Evolutionary conservation across 1,140 invertebrate genomes (phyloP), one percentile per base, ranked within the genome.

Genomic region (Zaprionus tsacasi): DNA sequence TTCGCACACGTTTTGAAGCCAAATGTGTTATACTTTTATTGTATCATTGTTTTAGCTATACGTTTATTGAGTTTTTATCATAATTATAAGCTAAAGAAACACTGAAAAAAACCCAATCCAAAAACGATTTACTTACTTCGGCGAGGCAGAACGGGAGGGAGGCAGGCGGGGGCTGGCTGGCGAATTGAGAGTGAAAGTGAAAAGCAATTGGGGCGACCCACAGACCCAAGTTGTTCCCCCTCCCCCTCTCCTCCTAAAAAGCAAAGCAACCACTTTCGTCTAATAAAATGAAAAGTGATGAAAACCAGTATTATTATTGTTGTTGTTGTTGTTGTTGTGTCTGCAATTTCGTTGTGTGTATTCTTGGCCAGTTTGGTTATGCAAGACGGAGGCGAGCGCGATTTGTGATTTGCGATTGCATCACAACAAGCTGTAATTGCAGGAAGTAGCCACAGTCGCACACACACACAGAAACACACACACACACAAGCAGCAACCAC

Each of bases 71-170:
- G 45, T 68, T 85, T 87, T 59, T 88, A 83, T 74, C 81, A 83
- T 91, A 87, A 91, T 91, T 91, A 81, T 91, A 89, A 88, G 85
- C 78, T 78, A 88, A 89, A 85, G 85, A 88, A 89, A 88, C 77
- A 87, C 85, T 76, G 33, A 85, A 64, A 21, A 21, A 87, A 70
- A 30, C 35, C 48, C 50, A 75, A 69, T 21, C 17, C 56, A 55
- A 74, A 74, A 61, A 61, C 64, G 55, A 70, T 70, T 69, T 48
- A 61, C 25, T 70, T 70, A 12, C 4, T 50, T 11, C 45, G 11
- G 1, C 27, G 13, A 48, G 35, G 67, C 50, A 57, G 43, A 65
- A 72, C 64, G 13, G 45, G 50, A 21, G 21, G 21, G 2, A 2
- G 21, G 33, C 11, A 35, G 65, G 65, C 11, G 17, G 10, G 30